phyloP scores from a whole-genome alignment of 2,797 vertebrate genomes.

The Menidia menidia region DNA sequence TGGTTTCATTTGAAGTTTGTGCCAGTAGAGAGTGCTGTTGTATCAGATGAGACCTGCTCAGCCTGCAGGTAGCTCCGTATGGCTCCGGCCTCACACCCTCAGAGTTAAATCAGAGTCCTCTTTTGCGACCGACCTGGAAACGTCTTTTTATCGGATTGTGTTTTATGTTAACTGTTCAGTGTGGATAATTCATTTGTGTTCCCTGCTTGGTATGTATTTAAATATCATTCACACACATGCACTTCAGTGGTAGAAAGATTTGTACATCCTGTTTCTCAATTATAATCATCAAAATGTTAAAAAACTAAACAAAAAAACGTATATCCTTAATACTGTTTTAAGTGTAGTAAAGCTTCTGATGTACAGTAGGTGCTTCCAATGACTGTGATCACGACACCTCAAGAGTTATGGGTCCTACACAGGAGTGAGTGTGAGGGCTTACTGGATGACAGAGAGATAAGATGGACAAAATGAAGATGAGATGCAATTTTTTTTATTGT shows the following conservation, averaged over 20 bases:
- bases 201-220: background rate
- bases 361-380: no score
- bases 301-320: no score
- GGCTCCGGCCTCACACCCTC: no score
- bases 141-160: background rate
- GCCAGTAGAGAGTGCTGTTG: conserved; percentile 61
- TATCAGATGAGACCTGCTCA: background rate
- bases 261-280: no score
- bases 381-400: no score
- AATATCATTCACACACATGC: background rate
- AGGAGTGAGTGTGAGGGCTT: no score
- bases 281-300: no score
- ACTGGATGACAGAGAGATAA: no score
- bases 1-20: fast-evolving
- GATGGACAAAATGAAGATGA: no score
- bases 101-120: background rate
- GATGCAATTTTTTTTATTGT: no score
- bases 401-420: background rate
- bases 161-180: background rate
- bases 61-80: no score
- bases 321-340: background rate
- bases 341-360: background rate
- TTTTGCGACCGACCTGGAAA: background rate
- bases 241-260: background rate
- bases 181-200: background rate